Conservation (phyloP, 2,888 invertebrate genomes). For the Ligdia adustata region DNA sequence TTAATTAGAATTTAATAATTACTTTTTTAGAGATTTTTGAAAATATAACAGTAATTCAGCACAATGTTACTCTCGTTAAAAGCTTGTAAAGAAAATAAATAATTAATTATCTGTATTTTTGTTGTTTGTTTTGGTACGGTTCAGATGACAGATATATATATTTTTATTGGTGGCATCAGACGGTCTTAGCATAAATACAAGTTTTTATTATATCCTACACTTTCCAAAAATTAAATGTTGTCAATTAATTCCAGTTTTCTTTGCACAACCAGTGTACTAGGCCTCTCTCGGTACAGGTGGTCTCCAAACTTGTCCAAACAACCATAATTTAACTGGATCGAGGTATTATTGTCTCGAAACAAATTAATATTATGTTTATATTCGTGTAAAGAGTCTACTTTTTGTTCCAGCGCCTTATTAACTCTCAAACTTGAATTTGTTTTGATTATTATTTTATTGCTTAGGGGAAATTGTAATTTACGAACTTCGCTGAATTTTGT, state of each 20-base stretch:
- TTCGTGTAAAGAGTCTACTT: conserved; percentile 38
- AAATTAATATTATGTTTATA: conserved; percentile 53
- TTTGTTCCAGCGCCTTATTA: conserved; percentile 47
- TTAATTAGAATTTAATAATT: too few relatives aligned
- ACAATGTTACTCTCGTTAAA: too few relatives aligned
- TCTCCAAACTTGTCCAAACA: conserved; percentile 45
- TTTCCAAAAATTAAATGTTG: too few relatives aligned
- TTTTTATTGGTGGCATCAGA: too few relatives aligned
- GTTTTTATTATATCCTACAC: too few relatives aligned
- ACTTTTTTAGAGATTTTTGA: too few relatives aligned
- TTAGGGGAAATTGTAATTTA: conserved; percentile 15
- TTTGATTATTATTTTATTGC: conserved; percentile 31
- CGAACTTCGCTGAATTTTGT: not conserved
- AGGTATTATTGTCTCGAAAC: conserved; percentile 48
- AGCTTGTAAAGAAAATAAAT: too few relatives aligned
- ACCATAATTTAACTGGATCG: conserved; percentile 49
- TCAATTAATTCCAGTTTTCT: not conserved
- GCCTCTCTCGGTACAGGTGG: conserved; percentile 14
- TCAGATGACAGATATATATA: too few relatives aligned
- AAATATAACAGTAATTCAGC: too few relatives aligned
- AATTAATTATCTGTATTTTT: too few relatives aligned
- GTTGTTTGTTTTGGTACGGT: too few relatives aligned
- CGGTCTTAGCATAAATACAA: too few relatives aligned
- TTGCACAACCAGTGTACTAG: not conserved
- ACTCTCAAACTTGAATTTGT: conserved; percentile 42